Base-by-base conservation (phyloP, 2,888 invertebrate species). In the Timema cristinae region DNA sequence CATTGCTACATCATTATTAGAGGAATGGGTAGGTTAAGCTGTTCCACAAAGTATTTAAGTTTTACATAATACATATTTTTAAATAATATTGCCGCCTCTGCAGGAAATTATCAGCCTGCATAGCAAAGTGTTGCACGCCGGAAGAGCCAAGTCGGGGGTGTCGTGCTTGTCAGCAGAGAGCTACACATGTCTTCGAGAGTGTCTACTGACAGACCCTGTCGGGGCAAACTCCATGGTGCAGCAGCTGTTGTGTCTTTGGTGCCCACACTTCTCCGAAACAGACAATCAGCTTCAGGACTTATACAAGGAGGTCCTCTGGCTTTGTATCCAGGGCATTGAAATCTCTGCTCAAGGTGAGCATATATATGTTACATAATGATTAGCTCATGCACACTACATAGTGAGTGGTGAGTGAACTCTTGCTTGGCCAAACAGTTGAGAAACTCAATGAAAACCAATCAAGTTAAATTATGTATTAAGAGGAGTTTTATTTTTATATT, bases 281-380 rank as follows among this genome's bases (percentile, higher is more conserved):
- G 77, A 78, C 73, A 73, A 52, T 9, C 71, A 73, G 59, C 73
- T 82, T 9, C 79, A 80, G 76, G 77, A 80, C 73, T 72, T 81
- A 59, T 81, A 79, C 73, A 56, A 68, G n/a, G 75, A 77, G 66
- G 76, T 75, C 16, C 70, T 78, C 16, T 48, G 61, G 49, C 52
- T 50, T n/a, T 67, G 71, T 5, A 50, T 73, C 13, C 59, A 70
- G 32, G 16, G 15, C 13, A 13, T 66, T 11, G 70, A 76, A 70
- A 70, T 70, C 49, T 51, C 70, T 50, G 69, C 68, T 66, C 11
- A 63, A 32, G 63, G 63, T 63, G n/a, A 5, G 63, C 6, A 54
- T n/a, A n/a, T 32, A 4, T 32, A 4, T 32, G 32, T 32, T 32
- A 32, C 4, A 32, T 32, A 4, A 32, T 32, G 32, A 4, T 32